Evolutionary conservation across 2,888 invertebrate species (phyloP), one percentile per base, ranked within the genome.

Genomic region (Deilephila elpenor): DNA sequence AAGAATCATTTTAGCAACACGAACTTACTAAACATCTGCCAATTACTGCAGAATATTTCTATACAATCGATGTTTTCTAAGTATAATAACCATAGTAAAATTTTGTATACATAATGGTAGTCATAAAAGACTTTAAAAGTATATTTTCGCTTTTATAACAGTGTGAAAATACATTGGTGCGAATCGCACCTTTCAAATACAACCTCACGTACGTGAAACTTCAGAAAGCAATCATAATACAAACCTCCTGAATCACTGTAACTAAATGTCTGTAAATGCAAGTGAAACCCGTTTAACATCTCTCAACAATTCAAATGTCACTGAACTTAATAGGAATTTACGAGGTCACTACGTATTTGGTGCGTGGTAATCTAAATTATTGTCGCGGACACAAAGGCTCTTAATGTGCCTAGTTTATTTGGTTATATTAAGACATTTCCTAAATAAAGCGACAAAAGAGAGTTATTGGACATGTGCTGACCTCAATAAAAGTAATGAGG

Each of bases 341-440:
- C 64, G 51, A 51, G 67, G 67, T 67, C 67, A 51, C 67, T 51
- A 51, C 67, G 51, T 67, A 67, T 51, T 67, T 67, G 67, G 67
- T 62, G 34, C 44, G 51, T 67, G 67, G 44, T 51, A 51, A 67
- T 67, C 25, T 67, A 67, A 67, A 51, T 67, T 67, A 67, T 67
- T 51, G 25, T 25, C 17, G 44, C 17, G 44, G 44, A 67, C 67
- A 67, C 51, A 67, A 67, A 67, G 51, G 67, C 20, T 67, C 51
- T 67, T 51, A 67, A 51, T 67, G 67, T 51, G 44, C 17, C 44
- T 51, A 67, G 67, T 51, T 51, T 51, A 67, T 67, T 64, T n/a
- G n/a, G 37, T 64, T 67, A 51, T 51, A 67, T 67, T 67, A 73
- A 73, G 62, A 71, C n/a, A 73, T 74, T 76, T 74, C 70, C 62